A percentile compares a stretch with the other conserved stretches of the same genome.
Conservation (phyloP, 2,797 vertebrate species). For the Sebastiscus tertius region DNA sequence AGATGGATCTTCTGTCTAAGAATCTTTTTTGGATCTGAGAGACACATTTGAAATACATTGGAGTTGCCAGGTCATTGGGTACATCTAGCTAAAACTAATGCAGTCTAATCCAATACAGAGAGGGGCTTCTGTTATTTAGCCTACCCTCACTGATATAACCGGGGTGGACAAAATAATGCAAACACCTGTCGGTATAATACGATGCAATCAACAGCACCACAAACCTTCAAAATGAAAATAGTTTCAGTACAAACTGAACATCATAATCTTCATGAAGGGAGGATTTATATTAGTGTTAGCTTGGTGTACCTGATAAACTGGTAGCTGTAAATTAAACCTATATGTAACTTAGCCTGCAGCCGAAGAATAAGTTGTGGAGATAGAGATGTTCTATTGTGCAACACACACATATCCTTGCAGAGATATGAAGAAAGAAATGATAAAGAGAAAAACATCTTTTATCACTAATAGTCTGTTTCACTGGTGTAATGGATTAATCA, state of each 20-base stretch:
- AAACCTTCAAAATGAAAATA: too few species aligned
- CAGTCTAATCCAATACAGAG: background rate
- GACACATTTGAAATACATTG: accelerated
- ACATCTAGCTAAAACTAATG: background rate
- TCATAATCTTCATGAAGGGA: too few species aligned
- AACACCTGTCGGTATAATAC: too few species aligned
- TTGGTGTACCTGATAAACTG: background rate
- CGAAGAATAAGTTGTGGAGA: background rate
- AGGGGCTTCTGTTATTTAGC: too few species aligned
- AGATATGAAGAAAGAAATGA: background rate
- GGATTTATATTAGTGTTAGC: too few species aligned
- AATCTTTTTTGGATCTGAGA: background rate
- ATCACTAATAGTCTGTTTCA: slow-evolving; percentile 10
- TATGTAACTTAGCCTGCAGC: background rate
- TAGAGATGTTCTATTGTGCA: background rate
- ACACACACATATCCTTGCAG: background rate
- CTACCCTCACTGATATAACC: too few species aligned
- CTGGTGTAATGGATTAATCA: slow-evolving; percentile 25
- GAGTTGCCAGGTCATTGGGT: background rate
- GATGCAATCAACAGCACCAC: too few species aligned
- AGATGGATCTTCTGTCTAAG: too few species aligned
- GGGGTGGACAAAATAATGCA: too few species aligned
- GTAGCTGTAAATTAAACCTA: background rate
- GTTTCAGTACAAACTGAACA: too few species aligned
- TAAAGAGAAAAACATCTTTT: background rate